Evolutionary conservation across 92 coral and sea anemone genomes (phyloP).

Genomic region (Palythoa grandis): DNA sequence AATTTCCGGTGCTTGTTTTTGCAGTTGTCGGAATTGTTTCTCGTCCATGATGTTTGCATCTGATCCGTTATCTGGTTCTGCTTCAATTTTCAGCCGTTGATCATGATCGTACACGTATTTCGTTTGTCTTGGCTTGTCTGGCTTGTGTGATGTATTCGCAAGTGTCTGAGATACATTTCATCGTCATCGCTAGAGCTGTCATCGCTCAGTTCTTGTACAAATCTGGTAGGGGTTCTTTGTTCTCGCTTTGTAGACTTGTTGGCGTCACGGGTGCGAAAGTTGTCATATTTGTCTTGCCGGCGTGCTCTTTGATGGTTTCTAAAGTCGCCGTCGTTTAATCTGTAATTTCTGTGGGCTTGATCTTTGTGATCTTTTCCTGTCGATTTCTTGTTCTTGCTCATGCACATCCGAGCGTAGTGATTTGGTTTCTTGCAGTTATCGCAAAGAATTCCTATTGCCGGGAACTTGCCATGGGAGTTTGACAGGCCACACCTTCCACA

Average conservation of each 20-base stretch:
- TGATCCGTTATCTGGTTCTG: no score
- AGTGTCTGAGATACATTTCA: background rate
- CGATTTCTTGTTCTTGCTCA: background rate
- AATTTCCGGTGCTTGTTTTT: no score
- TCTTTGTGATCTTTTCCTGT: background rate
- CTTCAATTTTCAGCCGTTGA: no score
- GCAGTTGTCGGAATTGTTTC: no score
- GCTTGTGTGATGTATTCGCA: conserved; percentile 28
- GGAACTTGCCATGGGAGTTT: no score
- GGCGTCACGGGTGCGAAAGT: background rate
- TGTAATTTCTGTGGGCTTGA: background rate
- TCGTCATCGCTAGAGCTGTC: background rate
- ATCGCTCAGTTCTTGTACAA: conserved; percentile 12
- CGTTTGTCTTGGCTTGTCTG: background rate
- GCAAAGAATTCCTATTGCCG: no score
- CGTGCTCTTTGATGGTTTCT: background rate
- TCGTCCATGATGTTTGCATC: no score
- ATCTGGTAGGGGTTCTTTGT: background rate
- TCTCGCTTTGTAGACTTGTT: background rate
- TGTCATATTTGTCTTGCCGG: conserved; percentile 3
- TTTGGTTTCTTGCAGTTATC: no score
- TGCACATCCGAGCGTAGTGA: no score
- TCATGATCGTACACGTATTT: background rate
- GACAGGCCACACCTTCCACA: no score
- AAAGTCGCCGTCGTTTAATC: background rate